phyloP scores from a whole-genome alignment of 2,113 vertebrate genomes.

The Channa argus region DNA sequence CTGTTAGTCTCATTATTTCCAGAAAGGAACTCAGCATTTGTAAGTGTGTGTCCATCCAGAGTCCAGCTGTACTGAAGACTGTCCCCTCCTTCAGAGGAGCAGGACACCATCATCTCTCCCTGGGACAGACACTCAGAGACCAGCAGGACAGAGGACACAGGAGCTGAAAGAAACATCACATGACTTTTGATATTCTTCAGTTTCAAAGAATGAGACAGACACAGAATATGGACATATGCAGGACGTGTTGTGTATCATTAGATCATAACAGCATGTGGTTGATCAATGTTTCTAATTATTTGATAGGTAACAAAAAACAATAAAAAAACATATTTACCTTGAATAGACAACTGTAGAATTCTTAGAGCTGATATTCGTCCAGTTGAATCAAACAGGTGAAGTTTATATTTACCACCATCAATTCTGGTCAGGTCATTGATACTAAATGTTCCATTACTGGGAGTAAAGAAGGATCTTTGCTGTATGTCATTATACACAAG shows the following conservation, averaged over 20 bases:
- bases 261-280: no score
- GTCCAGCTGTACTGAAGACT: slow-evolving; percentile 67
- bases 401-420: slow-evolving; percentile 41
- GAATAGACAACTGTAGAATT: slow-evolving; percentile 18
- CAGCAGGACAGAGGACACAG: slow-evolving; percentile 55
- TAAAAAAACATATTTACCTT: slow-evolving; percentile 33
- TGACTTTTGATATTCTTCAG: slow-evolving; percentile 1
- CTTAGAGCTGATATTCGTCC: rapidly evolving
- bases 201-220: no score
- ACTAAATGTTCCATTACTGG: slow-evolving; percentile 34
- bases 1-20: slow-evolving; percentile 5
- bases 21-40: slow-evolving; percentile 20
- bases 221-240: no score
- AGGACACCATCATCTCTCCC: slow-evolving; percentile 52
- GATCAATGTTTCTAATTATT: no score
- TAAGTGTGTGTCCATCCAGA: slow-evolving; percentile 54
- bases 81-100: slow-evolving; percentile 58
- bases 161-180: slow-evolving; percentile 42
- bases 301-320: no score
- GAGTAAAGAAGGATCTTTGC: slow-evolving; percentile 26
- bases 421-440: slow-evolving; percentile 20
- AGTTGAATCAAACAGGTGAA: rapidly evolving
- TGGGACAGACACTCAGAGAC: slow-evolving; percentile 54
- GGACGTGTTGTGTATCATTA: no score
- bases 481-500: rapidly evolving